phyloP scores from a whole-genome alignment of 1,140 invertebrate genomes.

The Cherax quadricarinatus region DNA sequence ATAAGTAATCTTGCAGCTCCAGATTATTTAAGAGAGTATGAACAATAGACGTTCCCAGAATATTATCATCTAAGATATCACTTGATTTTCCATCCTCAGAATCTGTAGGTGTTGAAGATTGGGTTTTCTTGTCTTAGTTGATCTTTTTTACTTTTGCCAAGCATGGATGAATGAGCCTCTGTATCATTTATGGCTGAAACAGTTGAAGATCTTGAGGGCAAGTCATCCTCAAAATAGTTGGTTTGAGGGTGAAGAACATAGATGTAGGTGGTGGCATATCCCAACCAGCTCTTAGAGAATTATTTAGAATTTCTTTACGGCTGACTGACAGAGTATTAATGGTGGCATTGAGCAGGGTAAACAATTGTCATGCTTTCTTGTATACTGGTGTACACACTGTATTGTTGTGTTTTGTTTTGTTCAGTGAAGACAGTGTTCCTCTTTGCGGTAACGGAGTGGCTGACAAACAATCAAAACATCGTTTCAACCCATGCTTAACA shows the following conservation, averaged over 20 bases:
- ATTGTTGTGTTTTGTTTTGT: conserved; percentile 52
- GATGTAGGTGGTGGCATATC: neutral
- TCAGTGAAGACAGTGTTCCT: conserved; percentile 3
- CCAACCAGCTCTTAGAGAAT: neutral
- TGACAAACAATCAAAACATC: conserved; percentile 50
- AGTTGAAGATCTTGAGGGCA: neutral
- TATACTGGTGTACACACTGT: conserved; percentile 67
- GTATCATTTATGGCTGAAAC: neutral
- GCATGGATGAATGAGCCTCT: neutral
- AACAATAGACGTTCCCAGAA: neutral
- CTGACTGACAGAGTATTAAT: conserved; percentile 13
- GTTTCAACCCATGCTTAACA: conserved; percentile 42
- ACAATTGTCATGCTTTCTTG: conserved; percentile 23
- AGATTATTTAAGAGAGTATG: neutral
- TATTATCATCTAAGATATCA: neutral
- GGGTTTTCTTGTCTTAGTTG: neutral
- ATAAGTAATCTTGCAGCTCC: neutral
- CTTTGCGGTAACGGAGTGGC: conserved; percentile 38
- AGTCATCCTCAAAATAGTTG: conserved; percentile 59
- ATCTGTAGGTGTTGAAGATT: neutral
- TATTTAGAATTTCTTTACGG: neutral
- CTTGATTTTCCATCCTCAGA: neutral
- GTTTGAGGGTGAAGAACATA: neutral
- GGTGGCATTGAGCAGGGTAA: conserved; percentile 14
- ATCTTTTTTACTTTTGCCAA: neutral